phyloP scores from a whole-genome alignment of 2,888 invertebrate genomes.

The Trachelus tabidus region DNA sequence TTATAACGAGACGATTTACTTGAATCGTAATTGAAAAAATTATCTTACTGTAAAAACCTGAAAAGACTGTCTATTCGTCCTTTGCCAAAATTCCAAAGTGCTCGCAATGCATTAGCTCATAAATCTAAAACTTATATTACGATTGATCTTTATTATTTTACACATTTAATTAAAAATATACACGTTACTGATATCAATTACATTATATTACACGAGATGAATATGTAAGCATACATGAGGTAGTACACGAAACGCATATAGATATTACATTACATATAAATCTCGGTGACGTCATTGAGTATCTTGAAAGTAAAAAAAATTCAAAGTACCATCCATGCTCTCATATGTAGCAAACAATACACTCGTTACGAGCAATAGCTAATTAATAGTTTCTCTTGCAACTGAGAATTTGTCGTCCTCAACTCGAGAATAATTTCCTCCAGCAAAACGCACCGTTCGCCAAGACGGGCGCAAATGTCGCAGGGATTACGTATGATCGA shows the following conservation, averaged over 20 bases:
- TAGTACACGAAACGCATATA: neutral
- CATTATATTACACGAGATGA: neutral
- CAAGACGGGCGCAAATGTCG: neutral
- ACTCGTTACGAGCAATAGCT: neutral
- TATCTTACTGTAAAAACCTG: too few species aligned
- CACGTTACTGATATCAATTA: neutral
- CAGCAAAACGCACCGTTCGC: neutral
- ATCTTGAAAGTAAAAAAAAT: neutral
- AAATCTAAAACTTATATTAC: neutral
- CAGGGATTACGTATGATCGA: conserved; percentile 17
- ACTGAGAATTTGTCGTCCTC: too few species aligned
- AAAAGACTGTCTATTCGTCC: too few species aligned
- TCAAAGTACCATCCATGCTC: too few species aligned
- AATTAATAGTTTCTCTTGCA: too few species aligned
- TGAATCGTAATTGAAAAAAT: too few species aligned
- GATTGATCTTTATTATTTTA: conserved; percentile 14
- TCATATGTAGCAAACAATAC: neutral
- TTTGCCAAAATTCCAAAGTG: too few species aligned
- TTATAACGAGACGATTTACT: too few species aligned
- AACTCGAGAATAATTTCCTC: neutral
- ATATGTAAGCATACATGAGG: neutral
- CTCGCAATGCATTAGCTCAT: too few species aligned
- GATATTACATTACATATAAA: neutral
- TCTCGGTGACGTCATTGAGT: neutral
- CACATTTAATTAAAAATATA: conserved; percentile 19